Base-by-base conservation (phyloP, 2,113 vertebrate species). In the Microcebus ravelobensis region DNA sequence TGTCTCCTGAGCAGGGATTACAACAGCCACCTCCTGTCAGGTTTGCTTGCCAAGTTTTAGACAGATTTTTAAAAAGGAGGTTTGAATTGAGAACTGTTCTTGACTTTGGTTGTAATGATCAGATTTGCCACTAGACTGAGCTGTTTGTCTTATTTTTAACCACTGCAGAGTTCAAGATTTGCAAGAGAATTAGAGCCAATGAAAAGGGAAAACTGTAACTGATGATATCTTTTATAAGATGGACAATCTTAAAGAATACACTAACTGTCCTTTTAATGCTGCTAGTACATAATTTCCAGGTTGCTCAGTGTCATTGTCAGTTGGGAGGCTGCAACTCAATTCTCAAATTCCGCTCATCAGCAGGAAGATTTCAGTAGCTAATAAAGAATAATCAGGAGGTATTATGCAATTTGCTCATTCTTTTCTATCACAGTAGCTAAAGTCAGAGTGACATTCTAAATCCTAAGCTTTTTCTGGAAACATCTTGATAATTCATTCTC, bases 81-180 rank as follows among this genome's bases (percentile, higher is more conserved):
- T 55, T 97, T 92, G 90, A 97, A 86, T 52, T 73, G 74, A 93
- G 86, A 94, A 63, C 80, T 77, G 0, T 57, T 36, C 68, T 81
- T 57, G 68, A 87, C 63, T 95, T 94, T 91, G 91, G 77, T 59
- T 98, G 98, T 59, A 98, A 9, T 98, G 96, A 98, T 81, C 87
- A 87, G 85, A 95, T 91, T 45, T 89, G 96, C 98, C 98, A 98
- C 98, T 98, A 98, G 98, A 98, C 86, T 74, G 98, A 98, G 98
- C 98, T 99, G 74, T 98, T 98, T 97, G 85, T 98, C 98, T 96
- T 95, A 90, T 91, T 98, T 98, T 97, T 97, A 96, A 92, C 71
- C 55, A 90, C 63, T 23, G 70, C 61, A 21, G 15, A 23, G 29
- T 68, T 82, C 15, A 77, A 34, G 36, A 63, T 93, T 92, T 94